Evolutionary conservation across 2,113 vertebrate genomes (phyloP).

Genomic region (Phyllopteryx taeniolatus): DNA sequence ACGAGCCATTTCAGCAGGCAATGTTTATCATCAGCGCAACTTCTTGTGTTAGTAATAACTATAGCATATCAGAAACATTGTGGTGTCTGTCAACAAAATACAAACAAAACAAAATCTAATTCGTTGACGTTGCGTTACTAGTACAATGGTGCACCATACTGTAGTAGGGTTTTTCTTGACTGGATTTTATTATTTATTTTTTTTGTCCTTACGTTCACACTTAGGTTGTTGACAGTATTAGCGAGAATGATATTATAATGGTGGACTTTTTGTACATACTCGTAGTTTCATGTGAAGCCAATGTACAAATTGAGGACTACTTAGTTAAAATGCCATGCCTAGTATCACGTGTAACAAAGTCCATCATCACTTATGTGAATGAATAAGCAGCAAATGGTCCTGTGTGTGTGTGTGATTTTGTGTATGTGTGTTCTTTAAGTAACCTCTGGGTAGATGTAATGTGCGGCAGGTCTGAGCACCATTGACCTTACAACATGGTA

Average conservation of each 20-base stretch:
- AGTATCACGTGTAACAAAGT: neutral
- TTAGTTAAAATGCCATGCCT: neutral
- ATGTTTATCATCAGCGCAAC: constrained; percentile 33
- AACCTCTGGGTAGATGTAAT: constrained; percentile 1
- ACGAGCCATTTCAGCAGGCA: constrained; percentile 21
- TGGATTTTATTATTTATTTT: neutral
- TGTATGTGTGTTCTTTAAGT: constrained; percentile 4
- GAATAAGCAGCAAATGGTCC: constrained; percentile 5
- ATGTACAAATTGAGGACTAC: neutral
- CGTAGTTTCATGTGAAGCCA: neutral
- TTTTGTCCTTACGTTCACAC: neutral
- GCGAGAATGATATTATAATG: neutral
- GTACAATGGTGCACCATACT: neutral
- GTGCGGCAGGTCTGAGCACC: constrained; percentile 30
- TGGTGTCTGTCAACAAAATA: neutral
- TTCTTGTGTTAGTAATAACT: constrained; percentile 8
- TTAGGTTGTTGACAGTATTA: neutral
- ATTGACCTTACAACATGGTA: constrained; percentile 45
- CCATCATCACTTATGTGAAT: constrained; percentile 14
- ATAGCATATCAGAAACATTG: neutral
- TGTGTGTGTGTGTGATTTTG: neutral
- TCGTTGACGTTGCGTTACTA: neutral
- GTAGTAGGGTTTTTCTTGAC: neutral
- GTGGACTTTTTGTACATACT: neutral
- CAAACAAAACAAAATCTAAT: neutral